Evolutionary conservation across 1,140 invertebrate genomes (phyloP), one percentile per base, ranked within the genome.

Genomic region (Luehdorfia chinensis): DNA sequence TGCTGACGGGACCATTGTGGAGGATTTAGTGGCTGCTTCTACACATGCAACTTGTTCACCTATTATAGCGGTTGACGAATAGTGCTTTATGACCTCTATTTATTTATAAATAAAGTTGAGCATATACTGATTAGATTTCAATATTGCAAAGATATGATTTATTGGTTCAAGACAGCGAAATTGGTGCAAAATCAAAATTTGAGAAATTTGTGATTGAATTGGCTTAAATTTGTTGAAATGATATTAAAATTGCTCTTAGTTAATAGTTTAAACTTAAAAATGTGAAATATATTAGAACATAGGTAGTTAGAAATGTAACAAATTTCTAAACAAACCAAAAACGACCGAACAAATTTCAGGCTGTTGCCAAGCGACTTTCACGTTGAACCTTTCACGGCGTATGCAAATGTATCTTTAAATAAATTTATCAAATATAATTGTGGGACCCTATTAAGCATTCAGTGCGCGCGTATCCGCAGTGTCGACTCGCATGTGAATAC

Each of bases 351-450:
- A 32, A 11, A 23, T 33, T 33, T 44, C 15, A 47, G 47, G 33
- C 41, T 47, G 52, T 59, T 51, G 50, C 59, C 50, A 73, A 52
- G 54, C 44, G 25, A 66, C 74, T 80, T 76, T 76, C 68, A 64
- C 69, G 55, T 48, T 62, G 68, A 64, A 59, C 74, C 67, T 77
- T 80, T 73, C 72, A 73, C 68, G 62, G 68, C 52, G 64, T 76
- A 84, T 84, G 77, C 72, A 71, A 84, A 84, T 84, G 70, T 61
- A 41, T 64, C 60, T 77, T 68, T 77, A 84, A 78, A 84, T 84
- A 79, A 75, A 80, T 78, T 84, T 84, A 84, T 81, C 80, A 84
- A 84, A 84, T 84, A 84, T 84, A 84, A 85, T 85, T 85, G 81
- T 85, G 81, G 72, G 81, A 85, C 60, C 74, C 52, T 76, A 83